Base-by-base conservation (phyloP, 2,888 invertebrate genomes). In the Dynastes hyllus region DNA sequence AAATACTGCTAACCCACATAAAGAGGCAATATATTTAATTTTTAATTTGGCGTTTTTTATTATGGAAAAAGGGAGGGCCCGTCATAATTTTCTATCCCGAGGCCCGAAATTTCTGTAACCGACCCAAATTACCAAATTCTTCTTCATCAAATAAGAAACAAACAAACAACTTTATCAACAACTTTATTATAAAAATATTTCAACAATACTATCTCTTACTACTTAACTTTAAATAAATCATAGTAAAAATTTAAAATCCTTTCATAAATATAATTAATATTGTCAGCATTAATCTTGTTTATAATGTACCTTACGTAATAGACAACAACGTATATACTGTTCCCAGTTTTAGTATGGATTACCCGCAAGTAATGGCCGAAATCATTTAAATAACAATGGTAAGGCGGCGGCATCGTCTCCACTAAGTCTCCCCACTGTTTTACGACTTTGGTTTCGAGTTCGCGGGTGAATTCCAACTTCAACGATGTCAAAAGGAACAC, bases 401-500 rank as follows among this genome's bases (percentile, higher is more conserved):
- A 73, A 79, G 82, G 79, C 16, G 80, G 70, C 29, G 87, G 86
- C 75, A 84, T 77, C 22, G 76, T 65, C 13, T 81, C 73, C 8
- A 85, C 65, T 29, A 78, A 78, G 32, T 76, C 65, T 77, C 63
- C 77, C 83, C 83, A 86, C 16, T 82, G 66, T 32, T 81, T 73
- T 22, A 78, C 77, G 37, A 83, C 78, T 37, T 79, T 79, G n/a
- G 82, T 76, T 82, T 86, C 84, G n/a, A 87, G 58, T 53, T 80
- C 53, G 22, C 80, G 51, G 5, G 85, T 81, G 40, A 67, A 70
- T 76, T 84, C 70, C 70, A 81, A 78, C 77, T 86, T 84, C 40
- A 85, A 79, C 8, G 87, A 83, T 40, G 86, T 86, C 55, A 84
- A 80, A 13, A 85, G 71, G 79, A 86, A 87, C 11, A 73, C 22